A percentile compares a stretch with the other conserved stretches of the same genome.
These are phyloP conservation scores for Eupithecia inturbata DNA, from an alignment of 2,888 invertebrate species.

Conservation along the genomic window DNA sequence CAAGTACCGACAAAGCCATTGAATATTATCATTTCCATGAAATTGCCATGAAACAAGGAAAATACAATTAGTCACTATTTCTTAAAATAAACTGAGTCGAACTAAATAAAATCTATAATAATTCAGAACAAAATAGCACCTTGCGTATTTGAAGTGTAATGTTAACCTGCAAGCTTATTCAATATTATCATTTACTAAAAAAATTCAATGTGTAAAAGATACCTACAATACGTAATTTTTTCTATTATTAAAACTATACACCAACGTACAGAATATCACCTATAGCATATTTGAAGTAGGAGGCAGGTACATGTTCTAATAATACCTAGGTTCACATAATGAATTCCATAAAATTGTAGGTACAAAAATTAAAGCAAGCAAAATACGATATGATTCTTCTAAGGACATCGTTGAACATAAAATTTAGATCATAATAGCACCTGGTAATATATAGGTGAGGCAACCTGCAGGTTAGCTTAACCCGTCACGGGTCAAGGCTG, in stretches of 20 bases:
- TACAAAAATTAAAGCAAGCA: not conserved
- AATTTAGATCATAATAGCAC: conserved; percentile 44
- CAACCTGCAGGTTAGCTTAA: conserved; percentile 59
- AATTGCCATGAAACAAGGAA: conserved; percentile 10
- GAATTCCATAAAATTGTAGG: no score
- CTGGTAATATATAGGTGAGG: conserved; percentile 50
- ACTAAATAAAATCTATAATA: not conserved
- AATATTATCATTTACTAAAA: no score
- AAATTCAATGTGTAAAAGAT: no score
- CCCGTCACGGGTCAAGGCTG: conserved; percentile 67
- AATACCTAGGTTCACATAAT: no score
- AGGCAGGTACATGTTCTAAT: not conserved
- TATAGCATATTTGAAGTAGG: not conserved
- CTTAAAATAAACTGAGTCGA: not conserved
- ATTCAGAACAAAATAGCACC: not conserved
- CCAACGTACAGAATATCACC: no score
- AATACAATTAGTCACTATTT: not conserved
- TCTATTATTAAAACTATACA: not conserved
- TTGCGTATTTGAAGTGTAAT: not conserved
- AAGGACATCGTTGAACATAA: not conserved
- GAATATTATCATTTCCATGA: conserved; percentile 10
- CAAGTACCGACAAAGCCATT: conserved; percentile 17
- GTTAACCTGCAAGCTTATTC: not conserved
- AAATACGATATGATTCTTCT: not conserved
- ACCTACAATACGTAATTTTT: not conserved